Conservation (phyloP, 1,140 invertebrate genomes). For the Calliopsis andreniformis region DNA sequence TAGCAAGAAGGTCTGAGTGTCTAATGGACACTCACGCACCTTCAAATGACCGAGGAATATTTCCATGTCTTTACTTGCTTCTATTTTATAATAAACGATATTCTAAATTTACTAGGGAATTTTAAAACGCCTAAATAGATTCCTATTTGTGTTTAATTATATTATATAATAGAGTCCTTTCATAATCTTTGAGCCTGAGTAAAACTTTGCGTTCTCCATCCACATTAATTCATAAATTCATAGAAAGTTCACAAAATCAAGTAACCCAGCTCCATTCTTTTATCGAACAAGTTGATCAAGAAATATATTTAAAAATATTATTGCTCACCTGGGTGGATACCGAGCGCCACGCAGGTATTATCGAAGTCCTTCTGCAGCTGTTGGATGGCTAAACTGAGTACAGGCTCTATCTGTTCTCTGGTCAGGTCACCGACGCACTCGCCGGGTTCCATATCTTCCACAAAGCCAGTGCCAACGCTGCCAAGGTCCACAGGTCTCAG, state of each 20-base stretch:
- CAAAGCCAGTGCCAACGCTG: conserved; percentile 82
- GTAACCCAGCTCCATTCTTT: too few species aligned
- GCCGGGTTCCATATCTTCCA: conserved; percentile 78
- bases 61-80: background rate
- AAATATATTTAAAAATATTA: too few species aligned
- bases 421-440: conserved; percentile 84
- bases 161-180: too few species aligned
- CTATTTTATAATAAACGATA: too few species aligned
- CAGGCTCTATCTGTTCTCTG: conserved; percentile 90
- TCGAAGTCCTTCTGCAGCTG: conserved; percentile 92
- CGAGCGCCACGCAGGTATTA: conserved; percentile 90
- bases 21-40: conserved; percentile 42
- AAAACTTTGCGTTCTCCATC: too few species aligned
- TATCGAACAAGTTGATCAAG: too few species aligned
- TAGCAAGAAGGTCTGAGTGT: conserved; percentile 61
- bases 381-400: conserved; percentile 92
- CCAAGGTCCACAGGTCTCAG: conserved; percentile 88
- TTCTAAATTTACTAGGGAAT: background rate
- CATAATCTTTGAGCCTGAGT: too few species aligned
- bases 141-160: background rate
- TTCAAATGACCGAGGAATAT: background rate
- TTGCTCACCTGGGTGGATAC: conserved; percentile 91
- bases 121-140: background rate
- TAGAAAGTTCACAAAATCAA: too few species aligned
- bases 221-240: too few species aligned